These are phyloP conservation scores for Drosophila buzzatii DNA, from an alignment of 2,888 invertebrate genomes.

Conservation along the genomic window DNA sequence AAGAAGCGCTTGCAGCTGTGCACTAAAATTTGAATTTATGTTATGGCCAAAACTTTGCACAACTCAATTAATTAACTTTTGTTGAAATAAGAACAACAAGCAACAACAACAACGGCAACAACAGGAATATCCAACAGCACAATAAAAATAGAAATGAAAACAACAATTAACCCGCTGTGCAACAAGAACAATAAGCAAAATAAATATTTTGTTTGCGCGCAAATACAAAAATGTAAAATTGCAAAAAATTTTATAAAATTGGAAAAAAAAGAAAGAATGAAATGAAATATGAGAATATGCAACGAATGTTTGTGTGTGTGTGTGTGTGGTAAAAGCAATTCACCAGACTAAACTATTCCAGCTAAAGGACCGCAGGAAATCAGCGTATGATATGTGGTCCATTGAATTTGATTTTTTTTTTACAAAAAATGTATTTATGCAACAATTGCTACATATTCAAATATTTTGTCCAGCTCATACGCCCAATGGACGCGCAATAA, in stretches of 20 bases:
- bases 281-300: slow-evolving; percentile 37
- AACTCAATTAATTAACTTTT: slow-evolving; percentile 83
- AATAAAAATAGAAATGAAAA: slow-evolving; percentile 48
- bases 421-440: background rate
- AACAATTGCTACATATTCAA: background rate
- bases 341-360: slow-evolving; percentile 58
- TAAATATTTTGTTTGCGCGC: slow-evolving; percentile 61
- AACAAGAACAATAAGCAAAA: slow-evolving; percentile 57
- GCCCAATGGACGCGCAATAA: slow-evolving; percentile 51
- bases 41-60: slow-evolving; percentile 75
- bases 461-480: slow-evolving; percentile 43
- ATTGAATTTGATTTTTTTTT: slow-evolving; percentile 1
- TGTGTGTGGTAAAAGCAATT: slow-evolving; percentile 37
- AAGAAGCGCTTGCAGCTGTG: slow-evolving; percentile 33
- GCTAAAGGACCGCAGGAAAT: slow-evolving; percentile 71
- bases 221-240: slow-evolving; percentile 50
- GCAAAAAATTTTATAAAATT: slow-evolving; percentile 24
- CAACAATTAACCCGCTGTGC: slow-evolving; percentile 30
- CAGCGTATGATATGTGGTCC: slow-evolving; percentile 51
- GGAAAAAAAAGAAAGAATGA: slow-evolving; percentile 23
- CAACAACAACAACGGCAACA: slow-evolving; percentile 39
- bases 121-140: slow-evolving; percentile 29
- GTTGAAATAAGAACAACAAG: slow-evolving; percentile 49
- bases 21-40: slow-evolving; percentile 76
- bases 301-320: slow-evolving; percentile 1